phyloP scores from a whole-genome alignment of 2,888 invertebrate genomes.

The Dugesia japonica region DNA sequence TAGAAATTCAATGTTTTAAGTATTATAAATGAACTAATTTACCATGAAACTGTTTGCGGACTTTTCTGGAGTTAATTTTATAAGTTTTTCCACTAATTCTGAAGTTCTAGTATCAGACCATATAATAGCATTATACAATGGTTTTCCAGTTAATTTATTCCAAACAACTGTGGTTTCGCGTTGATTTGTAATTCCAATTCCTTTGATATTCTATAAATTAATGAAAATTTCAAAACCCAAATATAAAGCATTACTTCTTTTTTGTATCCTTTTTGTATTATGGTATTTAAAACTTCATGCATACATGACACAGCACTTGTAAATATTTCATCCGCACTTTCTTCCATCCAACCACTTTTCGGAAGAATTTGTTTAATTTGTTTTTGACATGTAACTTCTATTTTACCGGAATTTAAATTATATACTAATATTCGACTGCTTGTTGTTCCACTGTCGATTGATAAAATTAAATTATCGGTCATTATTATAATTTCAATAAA shows the following conservation, averaged over 20 bases:
- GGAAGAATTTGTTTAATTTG: neutral
- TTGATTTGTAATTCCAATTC: constrained; percentile 81
- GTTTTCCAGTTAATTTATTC: constrained; percentile 76
- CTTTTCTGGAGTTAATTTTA: constrained; percentile 37
- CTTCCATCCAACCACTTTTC: constrained; percentile 8
- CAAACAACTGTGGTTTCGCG: constrained; percentile 87
- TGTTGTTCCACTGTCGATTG: neutral
- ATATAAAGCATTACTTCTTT: neutral
- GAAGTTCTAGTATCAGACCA: constrained; percentile 91
- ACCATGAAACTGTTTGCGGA: constrained; percentile 44
- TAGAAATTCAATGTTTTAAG: no score
- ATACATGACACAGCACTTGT: neutral
- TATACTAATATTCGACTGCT: neutral
- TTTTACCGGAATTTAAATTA: neutral
- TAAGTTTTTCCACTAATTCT: constrained; percentile 59
- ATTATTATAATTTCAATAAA: no score
- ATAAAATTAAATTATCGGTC: neutral
- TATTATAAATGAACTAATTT: no score
- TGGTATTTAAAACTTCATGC: neutral
- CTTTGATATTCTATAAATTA: constrained; percentile 11
- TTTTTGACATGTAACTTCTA: neutral
- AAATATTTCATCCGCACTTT: neutral
- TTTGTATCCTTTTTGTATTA: neutral
- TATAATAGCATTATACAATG: constrained; percentile 80
- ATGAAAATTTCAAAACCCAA: no score